Percentiles rank a stretch among this genome's conserved stretches.
phyloP scores from a whole-genome alignment of 2,888 invertebrate genomes.

The Pachycephus smyrnensis region DNA sequence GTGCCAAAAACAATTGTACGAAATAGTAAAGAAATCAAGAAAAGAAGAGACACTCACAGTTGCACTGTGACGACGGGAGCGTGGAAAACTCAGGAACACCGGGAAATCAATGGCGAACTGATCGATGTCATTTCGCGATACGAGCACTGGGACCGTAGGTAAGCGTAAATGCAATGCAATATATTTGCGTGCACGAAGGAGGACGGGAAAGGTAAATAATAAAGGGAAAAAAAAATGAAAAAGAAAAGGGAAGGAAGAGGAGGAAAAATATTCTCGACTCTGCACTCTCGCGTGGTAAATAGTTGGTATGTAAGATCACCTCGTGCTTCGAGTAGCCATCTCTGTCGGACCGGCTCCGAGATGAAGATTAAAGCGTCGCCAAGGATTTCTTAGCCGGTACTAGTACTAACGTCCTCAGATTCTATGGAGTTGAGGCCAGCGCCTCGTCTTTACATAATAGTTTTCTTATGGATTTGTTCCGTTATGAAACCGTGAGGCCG shows the following conservation, averaged over 20 bases:
- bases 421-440: background rate
- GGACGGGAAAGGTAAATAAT: background rate
- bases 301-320: background rate
- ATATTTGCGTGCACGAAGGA: background rate
- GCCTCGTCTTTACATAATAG: slow-evolving; percentile 21
- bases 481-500: slow-evolving; percentile 23
- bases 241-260: background rate
- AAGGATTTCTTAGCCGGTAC: background rate
- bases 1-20: background rate
- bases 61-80: background rate
- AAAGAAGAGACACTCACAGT: background rate
- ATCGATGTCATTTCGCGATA: background rate
- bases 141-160: background rate
- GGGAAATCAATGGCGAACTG: background rate
- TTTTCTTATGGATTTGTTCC: slow-evolving; percentile 20
- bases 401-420: background rate
- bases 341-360: background rate
- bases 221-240: background rate
- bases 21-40: background rate
- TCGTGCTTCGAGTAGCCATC: background rate
- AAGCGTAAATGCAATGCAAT: background rate
- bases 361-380: slow-evolving; percentile 1
- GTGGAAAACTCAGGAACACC: background rate
- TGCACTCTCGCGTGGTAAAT: background rate
- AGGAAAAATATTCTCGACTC: background rate